These are phyloP conservation scores for Danio choprae DNA, from an alignment of 2,797 vertebrate species.

Conservation along the genomic window DNA sequence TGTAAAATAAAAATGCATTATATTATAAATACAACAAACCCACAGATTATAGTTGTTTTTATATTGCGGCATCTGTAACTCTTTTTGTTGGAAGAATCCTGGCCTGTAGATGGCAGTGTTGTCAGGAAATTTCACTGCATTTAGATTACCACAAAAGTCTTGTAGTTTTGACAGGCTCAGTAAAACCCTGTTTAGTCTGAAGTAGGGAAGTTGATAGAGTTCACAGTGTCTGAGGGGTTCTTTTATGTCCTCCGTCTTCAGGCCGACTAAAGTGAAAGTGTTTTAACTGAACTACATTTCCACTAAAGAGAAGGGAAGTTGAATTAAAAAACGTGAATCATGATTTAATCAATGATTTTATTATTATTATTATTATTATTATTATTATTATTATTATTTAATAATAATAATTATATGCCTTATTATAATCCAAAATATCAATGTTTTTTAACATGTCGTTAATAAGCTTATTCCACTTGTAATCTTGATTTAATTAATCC, in stretches of 20 bases:
- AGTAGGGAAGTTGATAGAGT: background rate
- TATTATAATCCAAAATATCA: too few relatives aligned
- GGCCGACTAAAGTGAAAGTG: constrained; percentile 5
- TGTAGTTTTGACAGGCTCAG: background rate
- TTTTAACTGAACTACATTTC: constrained; percentile 14
- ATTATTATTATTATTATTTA: too few relatives aligned
- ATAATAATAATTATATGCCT: too few relatives aligned
- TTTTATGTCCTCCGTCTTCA: background rate
- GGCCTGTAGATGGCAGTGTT: constrained; percentile 72
- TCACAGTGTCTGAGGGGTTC: background rate
- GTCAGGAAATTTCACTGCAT: constrained; percentile 48
- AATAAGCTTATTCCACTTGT: too few relatives aligned
- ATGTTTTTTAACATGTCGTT: too few relatives aligned
- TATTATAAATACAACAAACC: too few relatives aligned
- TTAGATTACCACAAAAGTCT: constrained; percentile 16
- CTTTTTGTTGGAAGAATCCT: background rate
- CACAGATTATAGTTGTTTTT: too few relatives aligned
- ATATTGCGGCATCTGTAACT: too few relatives aligned
- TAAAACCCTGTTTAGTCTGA: background rate
- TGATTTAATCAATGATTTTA: background rate
- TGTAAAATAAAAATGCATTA: too few relatives aligned
- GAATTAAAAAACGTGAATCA: constrained; percentile 18
- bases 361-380: too few relatives aligned
- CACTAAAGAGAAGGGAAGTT: constrained; percentile 3
- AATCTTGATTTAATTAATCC: too few relatives aligned